Evolutionary conservation across 2,888 invertebrate species (phyloP).

Genomic region (Julus scandinavius): DNA sequence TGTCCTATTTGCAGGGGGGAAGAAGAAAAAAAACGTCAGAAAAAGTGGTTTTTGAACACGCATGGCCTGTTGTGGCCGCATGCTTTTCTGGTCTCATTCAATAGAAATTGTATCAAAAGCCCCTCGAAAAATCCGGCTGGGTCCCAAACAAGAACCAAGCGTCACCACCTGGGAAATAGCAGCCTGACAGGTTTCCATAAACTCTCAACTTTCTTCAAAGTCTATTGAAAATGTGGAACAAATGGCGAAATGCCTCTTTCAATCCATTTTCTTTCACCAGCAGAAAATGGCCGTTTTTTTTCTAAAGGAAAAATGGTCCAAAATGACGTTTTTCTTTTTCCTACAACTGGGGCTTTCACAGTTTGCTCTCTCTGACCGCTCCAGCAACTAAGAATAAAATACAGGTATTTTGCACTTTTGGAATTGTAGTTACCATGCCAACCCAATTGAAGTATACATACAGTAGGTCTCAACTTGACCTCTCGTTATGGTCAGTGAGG

Average conservation of each 20-base stretch:
- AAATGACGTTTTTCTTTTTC: background rate
- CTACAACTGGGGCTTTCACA: background rate
- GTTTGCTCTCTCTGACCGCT: background rate
- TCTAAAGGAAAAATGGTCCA: background rate
- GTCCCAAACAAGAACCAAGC: background rate
- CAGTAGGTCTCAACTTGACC: conserved; percentile 3
- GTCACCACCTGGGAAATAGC: conserved; percentile 49
- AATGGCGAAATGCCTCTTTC: conserved; percentile 39
- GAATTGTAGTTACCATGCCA: background rate
- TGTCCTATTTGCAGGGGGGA: background rate
- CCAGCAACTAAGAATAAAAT: conserved; percentile 15
- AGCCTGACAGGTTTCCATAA: conserved; percentile 51
- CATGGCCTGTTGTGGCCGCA: background rate
- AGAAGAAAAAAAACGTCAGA: conserved; percentile 31
- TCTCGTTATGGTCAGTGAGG: conserved; percentile 24
- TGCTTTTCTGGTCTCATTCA: conserved; percentile 30
- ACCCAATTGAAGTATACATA: background rate
- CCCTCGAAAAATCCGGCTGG: background rate
- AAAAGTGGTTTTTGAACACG: conserved; percentile 40
- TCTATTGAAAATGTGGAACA: conserved; percentile 49
- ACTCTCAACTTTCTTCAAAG: conserved; percentile 48
- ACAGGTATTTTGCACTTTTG: conserved; percentile 14
- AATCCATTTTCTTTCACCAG: conserved; percentile 33
- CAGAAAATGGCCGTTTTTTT: background rate
- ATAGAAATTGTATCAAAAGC: conserved; percentile 38